phyloP scores from a whole-genome alignment of 1,140 invertebrate species.

The Drosophila eugracilis region DNA sequence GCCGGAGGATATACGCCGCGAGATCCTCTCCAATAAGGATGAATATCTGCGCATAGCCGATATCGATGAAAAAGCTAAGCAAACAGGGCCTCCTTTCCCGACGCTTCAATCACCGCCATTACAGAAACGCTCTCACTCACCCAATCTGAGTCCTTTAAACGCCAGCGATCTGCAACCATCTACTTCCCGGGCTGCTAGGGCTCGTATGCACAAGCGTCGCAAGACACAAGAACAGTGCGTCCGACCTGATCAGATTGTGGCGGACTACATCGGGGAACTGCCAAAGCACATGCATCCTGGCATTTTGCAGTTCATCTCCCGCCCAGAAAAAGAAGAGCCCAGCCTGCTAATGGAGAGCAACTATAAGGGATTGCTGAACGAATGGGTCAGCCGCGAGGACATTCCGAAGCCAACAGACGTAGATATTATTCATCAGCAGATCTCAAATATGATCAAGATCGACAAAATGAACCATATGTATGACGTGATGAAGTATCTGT shows the following conservation, averaged over 20 bases:
- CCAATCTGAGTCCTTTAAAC: slow-evolving; percentile 24
- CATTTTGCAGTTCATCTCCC: slow-evolving; percentile 33
- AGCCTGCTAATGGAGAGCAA: slow-evolving; percentile 6
- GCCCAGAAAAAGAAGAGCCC: background rate
- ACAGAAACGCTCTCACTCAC: no score
- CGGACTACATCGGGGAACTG: slow-evolving; percentile 37
- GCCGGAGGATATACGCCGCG: slow-evolving; percentile 87
- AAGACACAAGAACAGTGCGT: background rate
- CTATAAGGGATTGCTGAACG: slow-evolving; percentile 34
- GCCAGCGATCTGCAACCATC: slow-evolving; percentile 66
- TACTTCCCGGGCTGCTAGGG: slow-evolving; percentile 52
- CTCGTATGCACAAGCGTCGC: slow-evolving; percentile 10
- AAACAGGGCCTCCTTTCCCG: background rate
- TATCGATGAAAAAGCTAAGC: background rate
- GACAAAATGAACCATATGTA: slow-evolving; percentile 36
- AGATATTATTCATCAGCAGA: slow-evolving; percentile 37
- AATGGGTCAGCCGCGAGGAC: slow-evolving; percentile 51
- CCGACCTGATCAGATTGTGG: slow-evolving; percentile 48
- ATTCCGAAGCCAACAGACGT: slow-evolving; percentile 48
- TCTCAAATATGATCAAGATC: slow-evolving; percentile 30
- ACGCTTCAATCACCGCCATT: background rate
- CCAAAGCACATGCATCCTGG: slow-evolving; percentile 21
- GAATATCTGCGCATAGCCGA: slow-evolving; percentile 32
- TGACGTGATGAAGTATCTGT: slow-evolving; percentile 66
- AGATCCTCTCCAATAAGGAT: slow-evolving; percentile 85